Base-by-base conservation (phyloP, 2,113 vertebrate genomes). In the Apteryx owenii region DNA sequence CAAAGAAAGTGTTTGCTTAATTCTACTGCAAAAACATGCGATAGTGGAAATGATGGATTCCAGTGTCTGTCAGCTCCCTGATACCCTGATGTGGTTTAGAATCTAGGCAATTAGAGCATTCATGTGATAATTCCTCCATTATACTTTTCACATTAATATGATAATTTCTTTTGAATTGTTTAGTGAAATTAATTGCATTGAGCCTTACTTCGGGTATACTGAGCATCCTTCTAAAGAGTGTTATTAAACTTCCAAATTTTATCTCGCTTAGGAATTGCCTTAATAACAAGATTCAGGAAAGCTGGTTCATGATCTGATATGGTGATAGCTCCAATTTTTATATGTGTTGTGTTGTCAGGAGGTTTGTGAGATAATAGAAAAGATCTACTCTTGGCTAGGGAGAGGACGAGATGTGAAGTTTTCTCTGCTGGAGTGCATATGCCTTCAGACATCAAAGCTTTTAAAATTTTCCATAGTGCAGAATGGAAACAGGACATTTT, bases 381-480 rank as follows among this genome's bases (percentile, higher is more conserved):
- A 91, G 50, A 94, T 76, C 93, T 86, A 18, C 76, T 90, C 51
- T 92, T 90, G 72, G 65, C 69, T 79, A 84, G 80, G 69, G 51
- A 94, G 72, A 96, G 80, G 90, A 86, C 64, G 80, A 95, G 88
- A 93, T 93, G 93, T 90, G 80, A 96, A 90, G 82, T 86, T 95
- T 94, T 90, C 90, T 94, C 97, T 96, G 95, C 90, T 95, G 97
- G 95, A 96, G 92, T 93, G 93, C 92, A 71, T 94, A 92, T 95
- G 93, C 93, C 85, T 88, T 93, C 76, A 90, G 80, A 96, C 90
- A 94, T 95, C 96, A 96, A 96, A 96, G 93, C 79, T 88, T 87
- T 81, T 71, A 61, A 81, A 92, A 90, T 88, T 93, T 97, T 86
- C 80, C 85, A 79, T 40, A 85, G 68, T 88, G 62, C 85, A 90